Percentiles rank a stretch among this genome's conserved stretches.
phyloP scores from a whole-genome alignment of 1,140 invertebrate species.

The Drosophila pruinosa region DNA sequence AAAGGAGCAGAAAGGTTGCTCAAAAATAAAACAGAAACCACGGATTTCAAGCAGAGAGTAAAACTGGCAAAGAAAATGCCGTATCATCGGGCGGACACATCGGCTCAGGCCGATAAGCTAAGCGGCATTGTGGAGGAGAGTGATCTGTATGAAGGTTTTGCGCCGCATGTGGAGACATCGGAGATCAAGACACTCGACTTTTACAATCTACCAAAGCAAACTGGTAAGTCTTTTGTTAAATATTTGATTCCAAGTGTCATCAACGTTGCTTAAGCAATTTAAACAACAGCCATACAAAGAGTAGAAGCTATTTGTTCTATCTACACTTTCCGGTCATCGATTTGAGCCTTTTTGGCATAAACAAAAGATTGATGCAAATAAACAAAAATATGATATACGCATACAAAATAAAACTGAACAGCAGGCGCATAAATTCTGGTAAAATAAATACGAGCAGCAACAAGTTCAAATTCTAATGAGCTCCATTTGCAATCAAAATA shows the following conservation, averaged over 20 bases:
- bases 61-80: conserved; percentile 79
- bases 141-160: conserved; percentile 88
- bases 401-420: conserved; percentile 27
- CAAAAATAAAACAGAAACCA: neutral
- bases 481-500: conserved; percentile 15
- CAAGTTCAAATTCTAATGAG: conserved; percentile 13
- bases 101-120: conserved; percentile 80
- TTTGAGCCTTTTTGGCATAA: conserved; percentile 5
- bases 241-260: neutral
- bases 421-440: conserved; percentile 15
- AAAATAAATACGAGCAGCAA: conserved; percentile 17
- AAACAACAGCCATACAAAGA: neutral
- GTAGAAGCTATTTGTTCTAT: neutral
- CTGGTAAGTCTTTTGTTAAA: conserved; percentile 59
- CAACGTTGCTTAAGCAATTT: neutral
- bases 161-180: conserved; percentile 88
- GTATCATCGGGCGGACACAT: conserved; percentile 73
- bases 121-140: conserved; percentile 88
- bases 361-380: conserved; percentile 23
- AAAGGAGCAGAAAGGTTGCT: neutral
- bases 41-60: neutral
- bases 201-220: conserved; percentile 81
- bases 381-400: conserved; percentile 36
- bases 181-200: conserved; percentile 85
- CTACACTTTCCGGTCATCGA: neutral